phyloP scores from a whole-genome alignment of 2,113 vertebrate species.

The Chaetorhynchus papuensis region DNA sequence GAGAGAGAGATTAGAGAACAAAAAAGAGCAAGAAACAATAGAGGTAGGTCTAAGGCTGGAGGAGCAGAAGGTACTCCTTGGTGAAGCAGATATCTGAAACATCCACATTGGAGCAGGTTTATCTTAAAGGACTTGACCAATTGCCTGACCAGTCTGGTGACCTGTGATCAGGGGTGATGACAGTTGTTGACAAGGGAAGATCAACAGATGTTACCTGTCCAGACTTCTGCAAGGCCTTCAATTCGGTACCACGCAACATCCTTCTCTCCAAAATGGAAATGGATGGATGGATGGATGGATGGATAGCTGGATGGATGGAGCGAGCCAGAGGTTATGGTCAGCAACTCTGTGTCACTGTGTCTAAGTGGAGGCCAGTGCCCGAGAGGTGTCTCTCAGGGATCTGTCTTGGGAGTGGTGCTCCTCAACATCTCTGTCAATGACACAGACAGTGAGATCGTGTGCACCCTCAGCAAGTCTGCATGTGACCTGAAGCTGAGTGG shows the following conservation, averaged over 20 bases:
- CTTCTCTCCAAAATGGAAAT: background rate
- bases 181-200: background rate
- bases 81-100: background rate
- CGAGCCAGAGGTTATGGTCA: background rate
- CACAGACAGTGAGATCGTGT: rapidly evolving
- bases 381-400: too few relatives aligned
- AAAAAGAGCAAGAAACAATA: background rate
- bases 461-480: background rate
- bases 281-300: background rate
- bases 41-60: background rate
- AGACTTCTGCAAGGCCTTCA: background rate
- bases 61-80: background rate
- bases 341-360: background rate
- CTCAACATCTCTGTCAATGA: rapidly evolving
- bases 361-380: too few relatives aligned
- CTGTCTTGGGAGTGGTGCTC: background rate
- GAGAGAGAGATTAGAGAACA: background rate
- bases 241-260: rapidly evolving
- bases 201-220: background rate
- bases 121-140: background rate
- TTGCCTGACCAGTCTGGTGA: background rate
- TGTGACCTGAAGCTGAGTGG: background rate
- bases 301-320: background rate
- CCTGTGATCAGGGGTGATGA: too few relatives aligned
- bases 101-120: background rate